Conservation (phyloP, 2,113 vertebrate genomes). For the Lutjanus erythropterus region DNA sequence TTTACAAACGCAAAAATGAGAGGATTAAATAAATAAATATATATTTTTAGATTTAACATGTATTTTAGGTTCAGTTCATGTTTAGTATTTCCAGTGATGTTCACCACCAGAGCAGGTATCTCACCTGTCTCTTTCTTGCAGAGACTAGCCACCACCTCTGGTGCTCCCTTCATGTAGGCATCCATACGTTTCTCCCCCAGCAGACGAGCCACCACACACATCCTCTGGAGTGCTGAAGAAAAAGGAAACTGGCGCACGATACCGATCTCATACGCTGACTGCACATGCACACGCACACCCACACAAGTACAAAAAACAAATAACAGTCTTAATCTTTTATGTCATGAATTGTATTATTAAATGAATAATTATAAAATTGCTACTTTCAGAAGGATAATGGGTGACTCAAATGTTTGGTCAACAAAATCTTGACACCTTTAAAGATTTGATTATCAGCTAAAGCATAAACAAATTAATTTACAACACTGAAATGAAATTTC, state of each 20-base stretch:
- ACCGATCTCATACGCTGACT: slow-evolving; percentile 94
- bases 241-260: slow-evolving; percentile 98
- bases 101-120: not conserved
- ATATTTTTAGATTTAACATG: too few relatives aligned
- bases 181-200: slow-evolving; percentile 96
- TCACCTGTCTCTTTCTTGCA: slow-evolving; percentile 94
- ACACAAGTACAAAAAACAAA: not conserved
- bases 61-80: too few relatives aligned
- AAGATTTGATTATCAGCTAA: not conserved
- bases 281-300: slow-evolving; percentile 25
- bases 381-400: too few relatives aligned
- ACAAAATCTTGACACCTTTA: not conserved
- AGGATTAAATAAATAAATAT: too few relatives aligned
- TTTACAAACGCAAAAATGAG: too few relatives aligned
- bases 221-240: slow-evolving; percentile 94
- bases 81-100: not conserved
- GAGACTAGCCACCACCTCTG: slow-evolving; percentile 92
- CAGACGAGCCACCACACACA: slow-evolving; percentile 92
- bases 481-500: too few relatives aligned
- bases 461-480: not conserved
- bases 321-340: not conserved
- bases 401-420: not conserved
- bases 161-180: slow-evolving; percentile 95
- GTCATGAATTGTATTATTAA: not conserved
- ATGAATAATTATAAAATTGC: not conserved